A percentile compares a stretch with the other conserved stretches of the same genome.
phyloP scores from a whole-genome alignment of 2,888 invertebrate genomes.

The Miltochrista miniata region DNA sequence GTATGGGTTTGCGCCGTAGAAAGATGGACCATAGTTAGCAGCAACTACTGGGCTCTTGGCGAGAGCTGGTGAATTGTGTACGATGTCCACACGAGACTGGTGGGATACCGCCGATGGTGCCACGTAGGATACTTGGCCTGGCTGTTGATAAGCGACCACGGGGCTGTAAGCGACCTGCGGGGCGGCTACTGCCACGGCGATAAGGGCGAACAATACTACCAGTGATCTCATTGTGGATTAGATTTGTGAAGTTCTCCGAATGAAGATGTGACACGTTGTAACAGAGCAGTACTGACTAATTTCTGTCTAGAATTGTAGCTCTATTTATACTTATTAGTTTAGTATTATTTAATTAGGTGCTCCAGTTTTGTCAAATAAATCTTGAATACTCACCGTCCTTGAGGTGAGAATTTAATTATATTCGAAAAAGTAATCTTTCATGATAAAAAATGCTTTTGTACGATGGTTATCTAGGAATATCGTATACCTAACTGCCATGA shows the following conservation, averaged over 20 bases:
- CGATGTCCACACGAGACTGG: constrained; percentile 72
- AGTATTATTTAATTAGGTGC: too few relatives aligned
- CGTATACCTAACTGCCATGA: too few relatives aligned
- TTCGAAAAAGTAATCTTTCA: too few relatives aligned
- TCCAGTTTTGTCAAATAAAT: too few relatives aligned
- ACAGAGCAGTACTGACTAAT: constrained; percentile 61
- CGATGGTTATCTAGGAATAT: too few relatives aligned
- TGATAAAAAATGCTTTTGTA: too few relatives aligned
- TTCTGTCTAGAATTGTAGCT: constrained; percentile 38
- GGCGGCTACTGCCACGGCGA: constrained; percentile 53
- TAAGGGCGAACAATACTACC: constrained; percentile 69
- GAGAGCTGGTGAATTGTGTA: constrained; percentile 32
- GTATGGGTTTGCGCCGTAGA: constrained; percentile 47
- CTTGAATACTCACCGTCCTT: too few relatives aligned
- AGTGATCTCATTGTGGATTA: constrained; percentile 66
- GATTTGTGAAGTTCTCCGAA: constrained; percentile 59
- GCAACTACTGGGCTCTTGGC: constrained; percentile 40
- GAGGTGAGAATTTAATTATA: too few relatives aligned
- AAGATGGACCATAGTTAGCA: constrained; percentile 39
- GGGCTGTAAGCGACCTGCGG: constrained; percentile 51
- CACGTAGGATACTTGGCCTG: not conserved
- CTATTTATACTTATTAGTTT: constrained; percentile 60
- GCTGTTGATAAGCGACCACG: constrained; percentile 35
- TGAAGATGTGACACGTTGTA: constrained; percentile 63
- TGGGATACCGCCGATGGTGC: constrained; percentile 30